Evolutionary conservation across 2,797 vertebrate species (phyloP), one percentile per base, ranked within the genome.

Genomic region (Salarias fasciatus): DNA sequence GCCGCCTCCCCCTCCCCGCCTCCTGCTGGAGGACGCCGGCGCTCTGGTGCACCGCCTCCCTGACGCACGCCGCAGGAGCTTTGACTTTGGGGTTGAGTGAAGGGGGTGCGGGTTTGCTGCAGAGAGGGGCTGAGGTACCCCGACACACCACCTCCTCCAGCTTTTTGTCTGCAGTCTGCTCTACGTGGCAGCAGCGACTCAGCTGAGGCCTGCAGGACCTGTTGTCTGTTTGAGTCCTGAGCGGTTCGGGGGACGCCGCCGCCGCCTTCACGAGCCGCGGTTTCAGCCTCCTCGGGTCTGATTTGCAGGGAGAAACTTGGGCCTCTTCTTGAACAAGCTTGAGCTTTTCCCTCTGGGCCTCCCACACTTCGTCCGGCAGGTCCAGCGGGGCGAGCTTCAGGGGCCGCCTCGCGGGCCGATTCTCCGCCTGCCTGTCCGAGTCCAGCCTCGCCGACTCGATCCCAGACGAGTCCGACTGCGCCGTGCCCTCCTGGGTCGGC

Each of bases 351-450:
- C 75, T 88, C 56, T 95, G 94, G 13, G 89, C 86, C 69, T 94
- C 90, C 71, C 83, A 91, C 3, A 90, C 84, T 13, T 94, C 88
- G 57, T 89, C 68, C 0, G 92, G 84, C 35, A 93, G 91, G 18
- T 93, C 88, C 60, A 95, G 79, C 0, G 94, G 94, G 41, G 92
- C 91, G 18, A 95, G 63, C 66, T 91, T 95, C 50, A 89, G 72
- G 0, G 92, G 93, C 11, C 88, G 87, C 28, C 89, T 91, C n/a
- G 63, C 55, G 0, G 53, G 44, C 6, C 83, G 14, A 6, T 77
- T 87, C 40, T 92, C 87, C 0, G 29, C 59, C 41, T 62, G 59
- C 14, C 38, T 64, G 46, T 45, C 71, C 10, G 0, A 28, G 18
- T 73, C 57, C 55, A 8, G 63, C 66, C 64, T 31, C 1, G 28